Percentiles rank a stretch among this genome's conserved stretches.
Conservation (phyloP, 2,888 invertebrate species). For the Diarsia dahlii region DNA sequence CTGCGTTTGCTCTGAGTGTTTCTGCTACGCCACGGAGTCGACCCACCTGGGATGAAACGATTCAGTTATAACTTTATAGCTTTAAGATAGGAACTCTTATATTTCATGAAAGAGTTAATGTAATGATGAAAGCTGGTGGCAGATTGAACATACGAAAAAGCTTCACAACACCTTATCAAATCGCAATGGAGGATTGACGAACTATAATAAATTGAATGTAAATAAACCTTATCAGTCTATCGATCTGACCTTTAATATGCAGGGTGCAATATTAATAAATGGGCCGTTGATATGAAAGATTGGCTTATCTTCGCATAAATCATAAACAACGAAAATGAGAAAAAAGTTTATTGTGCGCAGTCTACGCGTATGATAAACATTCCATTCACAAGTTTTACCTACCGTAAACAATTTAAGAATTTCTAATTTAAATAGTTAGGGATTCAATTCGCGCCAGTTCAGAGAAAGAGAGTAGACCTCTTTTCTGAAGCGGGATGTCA, state of each 20-base stretch:
- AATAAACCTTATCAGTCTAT: constrained; percentile 33
- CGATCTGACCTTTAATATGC: constrained; percentile 48
- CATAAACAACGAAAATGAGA: constrained; percentile 49
- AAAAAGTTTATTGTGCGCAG: constrained; percentile 41
- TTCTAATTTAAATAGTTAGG: neutral
- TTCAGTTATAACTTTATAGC: neutral
- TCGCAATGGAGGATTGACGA: too few relatives aligned
- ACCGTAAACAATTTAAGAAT: constrained; percentile 7
- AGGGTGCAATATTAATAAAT: constrained; percentile 53
- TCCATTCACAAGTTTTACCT: constrained; percentile 40
- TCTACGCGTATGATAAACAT: constrained; percentile 30
- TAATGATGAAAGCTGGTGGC: neutral
- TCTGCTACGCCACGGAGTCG: constrained; percentile 90
- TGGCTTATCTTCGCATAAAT: constrained; percentile 53
- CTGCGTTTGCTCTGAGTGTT: constrained; percentile 91
- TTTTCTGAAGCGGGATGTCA: neutral
- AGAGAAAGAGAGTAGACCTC: neutral
- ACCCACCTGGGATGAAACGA: constrained; percentile 78
- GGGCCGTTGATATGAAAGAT: constrained; percentile 40
- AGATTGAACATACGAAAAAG: neutral
- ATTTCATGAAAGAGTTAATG: neutral
- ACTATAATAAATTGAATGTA: constrained; percentile 16
- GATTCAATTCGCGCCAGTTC: neutral
- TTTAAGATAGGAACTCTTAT: neutral
- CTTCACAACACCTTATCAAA: neutral